A percentile compares a stretch with the other conserved stretches of the same genome.
Conservation (phyloP, 2,797 vertebrate species). For the Chelon auratus region DNA sequence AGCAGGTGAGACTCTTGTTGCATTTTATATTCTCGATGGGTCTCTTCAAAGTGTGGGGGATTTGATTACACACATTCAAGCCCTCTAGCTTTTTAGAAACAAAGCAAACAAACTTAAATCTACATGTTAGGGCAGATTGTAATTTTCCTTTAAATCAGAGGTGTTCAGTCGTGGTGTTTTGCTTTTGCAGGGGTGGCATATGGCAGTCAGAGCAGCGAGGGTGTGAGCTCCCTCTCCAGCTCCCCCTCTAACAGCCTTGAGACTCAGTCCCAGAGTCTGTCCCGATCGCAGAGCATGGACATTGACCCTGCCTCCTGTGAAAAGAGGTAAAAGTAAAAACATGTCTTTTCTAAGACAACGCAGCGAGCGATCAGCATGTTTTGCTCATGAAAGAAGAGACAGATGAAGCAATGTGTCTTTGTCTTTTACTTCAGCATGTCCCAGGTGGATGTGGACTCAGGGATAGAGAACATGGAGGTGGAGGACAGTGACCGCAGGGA, state of each 20-base stretch:
- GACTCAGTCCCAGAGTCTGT: slow-evolving; percentile 98
- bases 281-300: slow-evolving; percentile 99
- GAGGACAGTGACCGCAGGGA: slow-evolving; percentile 98
- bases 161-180: slow-evolving; percentile 39
- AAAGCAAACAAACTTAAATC: background rate
- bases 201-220: slow-evolving; percentile 99
- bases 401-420: slow-evolving; percentile 29
- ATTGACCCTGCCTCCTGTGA: slow-evolving; percentile 98
- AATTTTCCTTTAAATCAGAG: slow-evolving; percentile 1
- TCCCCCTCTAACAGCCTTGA: slow-evolving; percentile 99
- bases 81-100: slow-evolving; percentile 5
- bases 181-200: slow-evolving; percentile 89
- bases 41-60: background rate
- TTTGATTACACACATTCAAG: background rate
- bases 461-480: slow-evolving; percentile 99
- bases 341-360: background rate
- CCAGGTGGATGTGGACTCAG: slow-evolving; percentile 99
- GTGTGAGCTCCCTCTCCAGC: slow-evolving; percentile 99
- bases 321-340: slow-evolving; percentile 89
- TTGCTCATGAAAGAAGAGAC: background rate
- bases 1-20: background rate
- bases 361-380: background rate
- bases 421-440: slow-evolving; percentile 90
- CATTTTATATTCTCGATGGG: background rate
- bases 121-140: background rate